Conservation (phyloP, 1,140 invertebrate species). For the Vollenhovia emeryi region DNA sequence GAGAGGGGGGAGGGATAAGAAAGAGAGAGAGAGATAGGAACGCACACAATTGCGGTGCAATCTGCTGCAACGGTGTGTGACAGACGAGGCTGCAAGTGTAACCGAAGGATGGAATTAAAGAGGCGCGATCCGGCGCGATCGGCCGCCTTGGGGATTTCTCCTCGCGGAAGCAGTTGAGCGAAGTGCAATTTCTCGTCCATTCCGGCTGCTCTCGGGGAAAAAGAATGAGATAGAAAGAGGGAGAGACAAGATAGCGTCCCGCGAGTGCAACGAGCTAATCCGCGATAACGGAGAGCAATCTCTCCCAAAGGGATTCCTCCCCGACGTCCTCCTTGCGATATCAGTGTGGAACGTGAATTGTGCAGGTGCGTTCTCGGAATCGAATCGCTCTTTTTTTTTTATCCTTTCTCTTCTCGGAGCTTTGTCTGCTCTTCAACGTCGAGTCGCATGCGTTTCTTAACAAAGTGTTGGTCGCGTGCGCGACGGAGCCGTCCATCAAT, state of each 20-base stretch:
- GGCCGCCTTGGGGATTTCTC: conserved; percentile 22
- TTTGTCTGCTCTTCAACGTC: background rate
- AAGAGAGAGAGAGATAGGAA: conserved; percentile 11
- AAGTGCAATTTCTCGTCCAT: conserved; percentile 5
- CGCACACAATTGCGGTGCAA: conserved; percentile 38
- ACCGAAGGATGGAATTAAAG: conserved; percentile 42
- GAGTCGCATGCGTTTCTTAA: background rate
- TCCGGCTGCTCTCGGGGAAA: background rate
- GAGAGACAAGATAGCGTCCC: background rate
- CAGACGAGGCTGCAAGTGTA: conserved; percentile 29
- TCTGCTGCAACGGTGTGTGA: conserved; percentile 29
- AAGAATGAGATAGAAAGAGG: background rate
- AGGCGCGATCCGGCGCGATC: conserved; percentile 21
- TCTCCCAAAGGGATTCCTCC: background rate
- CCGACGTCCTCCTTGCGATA: background rate
- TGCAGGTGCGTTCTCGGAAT: conserved; percentile 38
- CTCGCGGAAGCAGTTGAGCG: conserved; percentile 6
- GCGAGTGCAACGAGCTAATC: conserved; percentile 41
- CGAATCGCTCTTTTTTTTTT: background rate
- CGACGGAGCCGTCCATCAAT: background rate
- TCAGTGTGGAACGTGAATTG: conserved; percentile 19
- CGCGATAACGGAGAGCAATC: conserved; percentile 27
- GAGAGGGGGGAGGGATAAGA: background rate
- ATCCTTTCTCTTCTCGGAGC: background rate
- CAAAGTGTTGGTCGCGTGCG: background rate